Conservation (phyloP, 2,113 vertebrate species). For the Dipodomys ordii region DNA sequence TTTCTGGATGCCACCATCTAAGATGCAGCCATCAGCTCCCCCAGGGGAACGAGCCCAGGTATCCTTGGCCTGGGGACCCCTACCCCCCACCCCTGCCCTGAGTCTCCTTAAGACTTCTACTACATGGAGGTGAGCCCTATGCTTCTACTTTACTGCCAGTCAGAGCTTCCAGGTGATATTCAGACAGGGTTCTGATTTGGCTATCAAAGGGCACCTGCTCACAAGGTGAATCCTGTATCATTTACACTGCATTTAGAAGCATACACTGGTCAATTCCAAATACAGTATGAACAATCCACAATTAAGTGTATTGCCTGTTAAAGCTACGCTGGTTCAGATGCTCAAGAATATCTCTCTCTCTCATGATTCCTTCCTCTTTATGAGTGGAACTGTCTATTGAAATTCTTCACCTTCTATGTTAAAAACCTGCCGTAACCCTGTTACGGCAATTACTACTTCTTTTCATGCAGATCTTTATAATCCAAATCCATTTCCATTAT, state of each 20-base stretch:
- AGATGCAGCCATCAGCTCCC: not conserved
- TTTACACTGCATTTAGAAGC: not conserved
- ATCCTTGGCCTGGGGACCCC: no score
- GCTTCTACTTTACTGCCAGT: not conserved
- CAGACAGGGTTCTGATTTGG: not conserved
- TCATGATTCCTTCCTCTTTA: not conserved
- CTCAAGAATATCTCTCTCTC: not conserved
- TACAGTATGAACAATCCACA: not conserved
- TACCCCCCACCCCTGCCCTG: no score
- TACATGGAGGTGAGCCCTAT: not conserved
- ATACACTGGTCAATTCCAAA: not conserved
- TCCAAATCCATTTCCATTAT: not conserved
- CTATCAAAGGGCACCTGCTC: not conserved
- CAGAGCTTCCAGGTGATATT: not conserved
- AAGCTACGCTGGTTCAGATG: not conserved
- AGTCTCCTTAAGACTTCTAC: not conserved
- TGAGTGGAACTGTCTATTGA: not conserved
- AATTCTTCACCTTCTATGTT: slow-evolving; percentile 26
- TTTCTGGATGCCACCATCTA: not conserved
- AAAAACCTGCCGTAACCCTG: not conserved
- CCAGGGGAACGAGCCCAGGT: not conserved
- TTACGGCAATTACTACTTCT: not conserved
- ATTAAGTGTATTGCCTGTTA: not conserved
- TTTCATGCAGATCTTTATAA: slow-evolving; percentile 7
- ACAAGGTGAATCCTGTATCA: not conserved